Evolutionary conservation across 2,888 invertebrate species (phyloP), one percentile per base, ranked within the genome.

Genomic region (Orchesellides sinensis): DNA sequence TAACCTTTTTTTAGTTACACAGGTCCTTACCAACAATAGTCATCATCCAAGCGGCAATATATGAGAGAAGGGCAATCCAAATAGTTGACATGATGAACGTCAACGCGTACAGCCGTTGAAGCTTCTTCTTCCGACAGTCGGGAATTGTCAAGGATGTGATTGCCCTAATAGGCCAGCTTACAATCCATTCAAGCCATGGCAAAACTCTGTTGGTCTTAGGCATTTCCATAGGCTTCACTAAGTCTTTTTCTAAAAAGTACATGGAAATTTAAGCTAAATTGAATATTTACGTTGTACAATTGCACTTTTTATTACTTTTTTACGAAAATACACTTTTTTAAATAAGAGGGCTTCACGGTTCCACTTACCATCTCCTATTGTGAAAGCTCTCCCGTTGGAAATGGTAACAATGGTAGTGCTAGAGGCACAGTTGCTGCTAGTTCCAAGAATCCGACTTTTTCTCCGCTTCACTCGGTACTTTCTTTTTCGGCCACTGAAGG

Each of bases 31-130:
- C 97, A 85, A 97, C 93, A 2, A 95, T 92, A 32, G 96, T 94
- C 90, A 97, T 94, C 94, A 97, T 96, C 98, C 98, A 98, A 0
- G 97, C 95, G 27, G 96, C 95, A 72, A 96, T 88, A 89, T 97
- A 98, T 0, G 97, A 96, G 85, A 96, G 94, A 0, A 91, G 90
- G 1, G 95, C 97, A 84, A 98, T 96, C 93, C 96, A 96, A 1
- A 95, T 90, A 27, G 97, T 93, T 89, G 96, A 96, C 93, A 97
- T 94, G 17, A 95, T 85, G 89, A 98, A 98, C 0, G 96, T 93
- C 0, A 95, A 49, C 0, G 96, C 94, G 89, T 95, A 83, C 5
- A 66, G 21, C 0, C 32, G 54, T 2, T 32, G 12, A 29, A 21
- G 3, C 0, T n/a, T 10, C 1, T 10, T 21, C 14, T 65, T 54